These are phyloP conservation scores for Malacosoma neustria DNA, from an alignment of 2,888 invertebrate species.

Conservation along the genomic window DNA sequence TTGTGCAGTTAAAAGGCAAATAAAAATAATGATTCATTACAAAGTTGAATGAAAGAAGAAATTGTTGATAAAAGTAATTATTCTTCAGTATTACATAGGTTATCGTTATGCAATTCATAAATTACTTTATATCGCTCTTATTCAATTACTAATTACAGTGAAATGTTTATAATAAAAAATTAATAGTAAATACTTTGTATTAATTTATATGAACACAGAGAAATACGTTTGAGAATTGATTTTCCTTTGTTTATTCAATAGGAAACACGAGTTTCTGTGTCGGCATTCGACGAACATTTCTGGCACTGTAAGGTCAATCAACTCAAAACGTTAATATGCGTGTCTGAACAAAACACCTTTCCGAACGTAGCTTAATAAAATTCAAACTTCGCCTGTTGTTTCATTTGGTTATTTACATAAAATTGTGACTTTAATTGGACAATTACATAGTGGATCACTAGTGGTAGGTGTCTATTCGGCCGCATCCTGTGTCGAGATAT, in stretches of 20 bases:
- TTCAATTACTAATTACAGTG: too few species aligned
- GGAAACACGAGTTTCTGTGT: neutral
- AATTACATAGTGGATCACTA: constrained; percentile 58
- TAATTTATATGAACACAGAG: too few species aligned
- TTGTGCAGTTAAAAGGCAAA: too few species aligned
- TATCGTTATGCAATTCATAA: too few species aligned
- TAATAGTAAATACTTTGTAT: too few species aligned
- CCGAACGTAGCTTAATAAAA: constrained; percentile 14
- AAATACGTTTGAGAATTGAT: neutral
- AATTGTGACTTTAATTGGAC: constrained; percentile 66
- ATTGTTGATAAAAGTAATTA: too few species aligned
- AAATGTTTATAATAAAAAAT: too few species aligned
- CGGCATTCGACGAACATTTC: neutral
- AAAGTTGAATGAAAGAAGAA: too few species aligned
- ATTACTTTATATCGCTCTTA: too few species aligned
- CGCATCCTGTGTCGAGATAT: constrained; percentile 59
- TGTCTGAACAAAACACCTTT: constrained; percentile 21
- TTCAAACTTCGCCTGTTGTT: constrained; percentile 6
- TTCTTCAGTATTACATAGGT: too few species aligned
- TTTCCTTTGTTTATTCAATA: constrained; percentile 1
- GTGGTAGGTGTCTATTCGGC: constrained; percentile 45
- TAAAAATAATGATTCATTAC: too few species aligned
- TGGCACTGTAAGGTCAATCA: constrained; percentile 2
- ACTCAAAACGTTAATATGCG: constrained; percentile 5
- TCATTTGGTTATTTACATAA: constrained; percentile 50